phyloP scores from a whole-genome alignment of 2,113 vertebrate genomes.

The Trinectes maculatus region DNA sequence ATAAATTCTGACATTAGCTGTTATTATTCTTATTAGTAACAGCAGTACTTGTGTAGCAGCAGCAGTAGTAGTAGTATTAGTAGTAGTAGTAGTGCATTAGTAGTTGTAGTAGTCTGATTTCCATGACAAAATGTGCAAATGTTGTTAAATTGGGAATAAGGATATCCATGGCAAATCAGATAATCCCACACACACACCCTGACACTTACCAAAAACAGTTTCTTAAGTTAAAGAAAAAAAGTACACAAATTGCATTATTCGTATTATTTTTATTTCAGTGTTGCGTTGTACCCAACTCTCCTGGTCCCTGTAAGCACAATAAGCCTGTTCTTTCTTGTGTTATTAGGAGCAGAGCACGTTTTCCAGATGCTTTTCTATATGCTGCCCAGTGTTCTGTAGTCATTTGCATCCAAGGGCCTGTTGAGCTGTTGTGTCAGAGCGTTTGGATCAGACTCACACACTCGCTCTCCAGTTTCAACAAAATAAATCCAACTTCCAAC shows the following conservation, averaged over 20 bases:
- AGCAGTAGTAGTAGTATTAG: too few relatives aligned
- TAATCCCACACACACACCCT: too few relatives aligned
- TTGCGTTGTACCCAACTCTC: background rate
- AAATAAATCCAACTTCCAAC: background rate
- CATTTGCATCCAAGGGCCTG: background rate
- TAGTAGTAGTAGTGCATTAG: too few relatives aligned
- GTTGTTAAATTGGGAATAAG: too few relatives aligned
- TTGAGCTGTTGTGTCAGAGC: background rate
- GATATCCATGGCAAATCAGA: too few relatives aligned
- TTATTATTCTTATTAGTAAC: too few relatives aligned
- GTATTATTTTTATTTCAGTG: background rate
- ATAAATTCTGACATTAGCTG: too few relatives aligned
- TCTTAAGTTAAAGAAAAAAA: background rate
- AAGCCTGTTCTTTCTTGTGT: background rate
- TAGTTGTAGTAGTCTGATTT: too few relatives aligned
- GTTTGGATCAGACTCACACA: background rate
- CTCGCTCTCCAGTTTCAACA: background rate
- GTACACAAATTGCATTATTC: background rate
- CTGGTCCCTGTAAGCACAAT: background rate
- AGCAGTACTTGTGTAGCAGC: too few relatives aligned
- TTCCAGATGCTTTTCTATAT: slow-evolving; percentile 4
- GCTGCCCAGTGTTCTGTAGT: background rate
- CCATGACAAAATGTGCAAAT: too few relatives aligned
- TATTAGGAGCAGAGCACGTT: background rate
- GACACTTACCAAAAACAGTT: too few relatives aligned